Evolutionary conservation across 2,113 vertebrate genomes (phyloP), one percentile per base, ranked within the genome.

Genomic region (Heterotilapia buettikoferi): DNA sequence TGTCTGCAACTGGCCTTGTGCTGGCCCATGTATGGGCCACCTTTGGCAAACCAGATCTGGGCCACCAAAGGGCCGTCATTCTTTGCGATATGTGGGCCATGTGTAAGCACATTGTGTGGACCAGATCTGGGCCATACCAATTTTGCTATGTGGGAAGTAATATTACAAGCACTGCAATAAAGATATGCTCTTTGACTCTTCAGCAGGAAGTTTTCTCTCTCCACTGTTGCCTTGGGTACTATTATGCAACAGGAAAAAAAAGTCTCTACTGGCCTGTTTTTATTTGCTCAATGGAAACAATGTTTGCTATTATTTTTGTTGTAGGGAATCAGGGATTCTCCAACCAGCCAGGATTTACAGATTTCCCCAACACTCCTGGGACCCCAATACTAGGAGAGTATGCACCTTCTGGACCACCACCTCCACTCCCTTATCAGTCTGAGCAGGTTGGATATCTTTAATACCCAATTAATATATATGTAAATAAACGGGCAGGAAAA

Each of bases 321-420:
- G n/a, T 76, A 82, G 80, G 94, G 94, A 98, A 96, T 86, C 97
- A 98, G 79, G 96, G 95, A 84, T 99, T 98, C 94, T 94, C 97
- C 1, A 96, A 91, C 68, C 96, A 97, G 3, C 93, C 97, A 7
- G 96, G 96, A 38, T 98, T 98, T 84, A 93, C 97, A 1, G 98
- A 99, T 68, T 99, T 98, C 79, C 95, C 97, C 3, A 95, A 97
- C 2, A 95, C 97, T 3, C 96, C 98, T 0, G 95, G 97, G 86
- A 97, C 98, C 18, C 97, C 98, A 0, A 97, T 97, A 0, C 96
- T 99, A 43, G 97, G 95, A 3, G 98, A 99, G 79, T 99, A 92
- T 47, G 5, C 98, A 50, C 89, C 96, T 0, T 95, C 97, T 0
- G 97, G 97, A 9, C 97, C 97, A 0, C 96, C 97, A 0, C 95